These are phyloP conservation scores for Crocodylus rhombifer DNA, from an alignment of 2,797 vertebrate genomes.

Conservation along the genomic window DNA sequence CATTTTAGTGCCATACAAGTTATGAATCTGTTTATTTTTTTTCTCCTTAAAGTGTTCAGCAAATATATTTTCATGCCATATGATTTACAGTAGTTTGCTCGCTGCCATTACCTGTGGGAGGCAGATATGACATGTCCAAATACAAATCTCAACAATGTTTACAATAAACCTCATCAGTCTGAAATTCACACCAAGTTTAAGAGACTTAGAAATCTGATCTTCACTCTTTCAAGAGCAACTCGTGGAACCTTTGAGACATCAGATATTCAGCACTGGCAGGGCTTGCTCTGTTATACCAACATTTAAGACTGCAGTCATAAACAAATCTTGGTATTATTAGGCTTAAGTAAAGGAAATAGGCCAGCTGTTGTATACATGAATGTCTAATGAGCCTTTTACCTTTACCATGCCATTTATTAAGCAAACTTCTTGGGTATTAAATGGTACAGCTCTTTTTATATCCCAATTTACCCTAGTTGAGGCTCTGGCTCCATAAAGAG, in stretches of 20 bases:
- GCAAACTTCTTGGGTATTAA: constrained; percentile 16
- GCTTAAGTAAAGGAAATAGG: neutral
- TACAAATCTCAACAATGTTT: neutral
- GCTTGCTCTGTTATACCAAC: neutral
- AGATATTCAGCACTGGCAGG: neutral
- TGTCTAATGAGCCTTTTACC: neutral
- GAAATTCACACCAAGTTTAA: neutral
- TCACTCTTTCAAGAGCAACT: neutral
- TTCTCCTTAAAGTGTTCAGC: neutral
- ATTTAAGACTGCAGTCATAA: neutral
- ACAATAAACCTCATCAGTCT: neutral
- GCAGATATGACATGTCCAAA: neutral
- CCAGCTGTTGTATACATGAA: neutral
- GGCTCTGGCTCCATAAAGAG: constrained; percentile 45
- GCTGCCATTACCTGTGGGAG: neutral
- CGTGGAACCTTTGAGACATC: neutral
- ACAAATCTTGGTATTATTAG: neutral
- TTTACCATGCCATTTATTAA: constrained; percentile 31
- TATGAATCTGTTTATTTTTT: neutral
- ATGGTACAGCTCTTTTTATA: neutral
- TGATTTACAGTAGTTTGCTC: constrained; percentile 2
- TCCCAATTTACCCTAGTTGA: neutral
- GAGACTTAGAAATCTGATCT: neutral
- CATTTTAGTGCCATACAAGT: neutral
- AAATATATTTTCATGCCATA: neutral